Percentiles rank a stretch among this genome's conserved stretches.
phyloP scores from a whole-genome alignment of 2,113 vertebrate species.

The Oxyruncus cristatus region DNA sequence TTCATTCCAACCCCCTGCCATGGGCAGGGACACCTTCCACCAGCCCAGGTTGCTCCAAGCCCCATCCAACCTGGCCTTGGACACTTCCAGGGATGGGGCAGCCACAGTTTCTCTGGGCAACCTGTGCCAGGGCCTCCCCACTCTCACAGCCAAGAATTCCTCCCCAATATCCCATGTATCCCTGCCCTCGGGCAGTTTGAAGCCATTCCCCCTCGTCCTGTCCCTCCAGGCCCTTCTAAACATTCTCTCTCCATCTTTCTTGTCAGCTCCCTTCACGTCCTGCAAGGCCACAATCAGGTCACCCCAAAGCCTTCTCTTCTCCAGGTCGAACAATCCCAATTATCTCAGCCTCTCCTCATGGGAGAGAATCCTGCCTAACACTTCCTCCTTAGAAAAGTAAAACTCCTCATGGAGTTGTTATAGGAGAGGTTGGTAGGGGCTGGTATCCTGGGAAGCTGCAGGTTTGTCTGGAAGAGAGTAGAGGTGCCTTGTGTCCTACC shows the following conservation, averaged over 20 bases:
- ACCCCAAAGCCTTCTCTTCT: not conserved
- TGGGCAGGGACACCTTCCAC: not conserved
- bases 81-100: not conserved
- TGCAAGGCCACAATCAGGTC: not conserved
- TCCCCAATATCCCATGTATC: rapidly evolving
- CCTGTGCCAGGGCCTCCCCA: not conserved
- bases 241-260: not conserved
- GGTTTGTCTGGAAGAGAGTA: not conserved
- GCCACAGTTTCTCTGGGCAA: not conserved
- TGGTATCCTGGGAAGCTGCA: not conserved
- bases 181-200: not conserved
- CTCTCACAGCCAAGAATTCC: not conserved
- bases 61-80: not conserved
- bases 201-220: not conserved
- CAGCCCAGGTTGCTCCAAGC: rapidly evolving
- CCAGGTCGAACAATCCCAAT: not conserved
- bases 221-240: not conserved
- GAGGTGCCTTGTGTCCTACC: not conserved
- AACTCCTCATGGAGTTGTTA: not conserved
- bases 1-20: not conserved
- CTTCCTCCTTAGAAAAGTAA: not conserved
- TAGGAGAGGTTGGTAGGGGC: not conserved
- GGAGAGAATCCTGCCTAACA: not conserved
- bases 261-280: not conserved
- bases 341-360: not conserved